A percentile compares a stretch with the other conserved stretches of the same genome.
These are phyloP conservation scores for Lithosia quadra DNA, from an alignment of 2,888 invertebrate species.

Conservation along the genomic window DNA sequence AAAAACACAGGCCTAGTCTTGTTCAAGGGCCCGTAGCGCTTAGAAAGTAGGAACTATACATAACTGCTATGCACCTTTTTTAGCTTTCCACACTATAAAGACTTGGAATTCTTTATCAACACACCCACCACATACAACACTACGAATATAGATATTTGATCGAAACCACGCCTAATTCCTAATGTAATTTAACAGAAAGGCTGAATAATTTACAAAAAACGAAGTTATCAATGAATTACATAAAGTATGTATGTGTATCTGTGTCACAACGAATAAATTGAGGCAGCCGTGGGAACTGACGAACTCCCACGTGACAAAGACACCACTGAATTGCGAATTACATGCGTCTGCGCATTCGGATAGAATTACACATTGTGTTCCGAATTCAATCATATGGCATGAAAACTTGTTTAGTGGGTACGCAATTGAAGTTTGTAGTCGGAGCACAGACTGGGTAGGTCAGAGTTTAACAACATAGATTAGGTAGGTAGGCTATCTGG, in stretches of 20 bases:
- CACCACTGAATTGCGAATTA: constrained; percentile 18
- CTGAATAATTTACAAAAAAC: not conserved
- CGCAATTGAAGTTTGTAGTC: too few relatives aligned
- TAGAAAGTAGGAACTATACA: too few relatives aligned
- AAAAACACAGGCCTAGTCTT: too few relatives aligned
- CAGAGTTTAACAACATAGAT: too few relatives aligned
- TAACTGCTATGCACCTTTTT: too few relatives aligned
- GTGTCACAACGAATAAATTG: constrained; percentile 17
- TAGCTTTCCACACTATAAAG: too few relatives aligned
- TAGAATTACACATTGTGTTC: constrained; percentile 12
- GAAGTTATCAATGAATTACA: constrained; percentile 5
- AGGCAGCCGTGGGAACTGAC: constrained; percentile 18
- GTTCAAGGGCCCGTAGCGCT: too few relatives aligned
- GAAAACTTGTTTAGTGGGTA: not conserved
- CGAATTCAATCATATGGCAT: constrained; percentile 15
- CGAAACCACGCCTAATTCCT: not conserved
- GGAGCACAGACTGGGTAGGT: too few relatives aligned
- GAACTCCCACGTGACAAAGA: constrained; percentile 14
- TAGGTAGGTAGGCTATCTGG: too few relatives aligned
- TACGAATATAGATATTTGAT: not conserved
- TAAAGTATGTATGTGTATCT: not conserved
- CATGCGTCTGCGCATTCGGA: constrained; percentile 13
- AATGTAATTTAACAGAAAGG: not conserved
- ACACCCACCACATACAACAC: not conserved
- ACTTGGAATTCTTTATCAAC: too few relatives aligned